Percentiles rank a stretch among this genome's conserved stretches.
These are phyloP conservation scores for Parelbella ahira DNA, from an alignment of 2,888 invertebrate species.

Conservation along the genomic window DNA sequence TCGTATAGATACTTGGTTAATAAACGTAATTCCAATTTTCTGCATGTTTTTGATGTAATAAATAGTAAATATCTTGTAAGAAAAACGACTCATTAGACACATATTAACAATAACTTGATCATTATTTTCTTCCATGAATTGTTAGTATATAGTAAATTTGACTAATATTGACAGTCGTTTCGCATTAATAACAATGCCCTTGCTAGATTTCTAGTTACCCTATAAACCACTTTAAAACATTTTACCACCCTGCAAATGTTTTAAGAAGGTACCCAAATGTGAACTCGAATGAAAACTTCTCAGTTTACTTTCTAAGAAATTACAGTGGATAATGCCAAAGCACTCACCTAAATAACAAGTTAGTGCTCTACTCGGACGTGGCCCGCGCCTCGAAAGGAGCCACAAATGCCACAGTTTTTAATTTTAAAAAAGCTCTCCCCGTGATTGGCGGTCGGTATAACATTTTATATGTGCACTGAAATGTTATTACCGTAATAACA, in stretches of 20 bases:
- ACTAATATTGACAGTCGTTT: too few relatives aligned
- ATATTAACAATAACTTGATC: too few relatives aligned
- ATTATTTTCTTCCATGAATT: too few relatives aligned
- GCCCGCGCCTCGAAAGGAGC: slow-evolving; percentile 39
- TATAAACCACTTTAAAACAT: neutral
- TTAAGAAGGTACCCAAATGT: slow-evolving; percentile 1
- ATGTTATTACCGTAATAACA: too few relatives aligned
- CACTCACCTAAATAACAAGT: slow-evolving; percentile 54
- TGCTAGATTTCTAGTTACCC: neutral
- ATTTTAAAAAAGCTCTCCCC: slow-evolving; percentile 60
- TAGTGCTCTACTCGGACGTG: slow-evolving; percentile 42
- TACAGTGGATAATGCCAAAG: slow-evolving; percentile 42
- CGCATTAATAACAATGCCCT: too few relatives aligned
- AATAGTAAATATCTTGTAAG: too few relatives aligned
- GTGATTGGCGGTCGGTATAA: slow-evolving; percentile 45
- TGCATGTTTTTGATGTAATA: too few relatives aligned
- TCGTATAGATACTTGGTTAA: too few relatives aligned
- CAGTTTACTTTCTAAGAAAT: slow-evolving; percentile 44
- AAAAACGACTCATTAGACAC: too few relatives aligned
- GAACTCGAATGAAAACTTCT: slow-evolving; percentile 29
- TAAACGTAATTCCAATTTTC: too few relatives aligned
- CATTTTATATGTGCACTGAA: slow-evolving; percentile 16
- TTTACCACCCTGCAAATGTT: neutral
- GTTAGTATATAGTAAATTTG: too few relatives aligned
- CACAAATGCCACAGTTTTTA: slow-evolving; percentile 56